These are phyloP conservation scores for Hetaerina americana DNA, from an alignment of 1,140 invertebrate genomes.

Conservation along the genomic window DNA sequence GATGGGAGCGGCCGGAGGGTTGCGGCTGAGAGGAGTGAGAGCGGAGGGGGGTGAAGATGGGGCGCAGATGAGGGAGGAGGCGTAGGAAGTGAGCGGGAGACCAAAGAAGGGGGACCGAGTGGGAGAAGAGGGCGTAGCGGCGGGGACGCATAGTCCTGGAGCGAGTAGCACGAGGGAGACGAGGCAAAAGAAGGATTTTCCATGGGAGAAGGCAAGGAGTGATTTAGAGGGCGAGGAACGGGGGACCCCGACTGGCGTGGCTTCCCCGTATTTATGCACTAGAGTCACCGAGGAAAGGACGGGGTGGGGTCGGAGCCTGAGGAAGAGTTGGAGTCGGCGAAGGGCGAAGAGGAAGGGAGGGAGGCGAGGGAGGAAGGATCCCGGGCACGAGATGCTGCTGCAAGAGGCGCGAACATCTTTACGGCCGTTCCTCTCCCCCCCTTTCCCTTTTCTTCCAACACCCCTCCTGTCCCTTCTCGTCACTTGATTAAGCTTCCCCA, in stretches of 20 bases:
- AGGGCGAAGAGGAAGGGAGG: too few relatives aligned
- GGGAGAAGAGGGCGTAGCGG: background rate
- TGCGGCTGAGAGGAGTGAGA: too few relatives aligned
- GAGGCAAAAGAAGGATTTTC: background rate
- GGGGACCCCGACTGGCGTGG: background rate
- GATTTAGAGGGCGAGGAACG: background rate
- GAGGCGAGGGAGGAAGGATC: background rate
- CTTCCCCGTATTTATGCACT: background rate
- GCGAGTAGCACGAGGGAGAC: background rate
- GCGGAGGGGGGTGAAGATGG: too few relatives aligned
- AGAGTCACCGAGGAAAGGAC: background rate
- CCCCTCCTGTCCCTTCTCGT: background rate
- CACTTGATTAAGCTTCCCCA: background rate
- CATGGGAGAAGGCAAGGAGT: background rate
- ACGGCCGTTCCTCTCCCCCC: background rate
- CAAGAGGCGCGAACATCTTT: background rate
- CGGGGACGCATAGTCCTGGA: background rate
- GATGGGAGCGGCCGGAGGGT: too few relatives aligned
- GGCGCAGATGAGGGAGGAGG: too few relatives aligned
- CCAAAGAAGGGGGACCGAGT: background rate
- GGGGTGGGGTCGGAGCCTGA: background rate
- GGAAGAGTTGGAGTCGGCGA: too few relatives aligned
- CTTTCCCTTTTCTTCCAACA: background rate
- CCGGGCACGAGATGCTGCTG: background rate
- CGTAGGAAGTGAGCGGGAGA: too few relatives aligned